phyloP scores from a whole-genome alignment of 2,113 vertebrate genomes.

The Semnornis frantzii region DNA sequence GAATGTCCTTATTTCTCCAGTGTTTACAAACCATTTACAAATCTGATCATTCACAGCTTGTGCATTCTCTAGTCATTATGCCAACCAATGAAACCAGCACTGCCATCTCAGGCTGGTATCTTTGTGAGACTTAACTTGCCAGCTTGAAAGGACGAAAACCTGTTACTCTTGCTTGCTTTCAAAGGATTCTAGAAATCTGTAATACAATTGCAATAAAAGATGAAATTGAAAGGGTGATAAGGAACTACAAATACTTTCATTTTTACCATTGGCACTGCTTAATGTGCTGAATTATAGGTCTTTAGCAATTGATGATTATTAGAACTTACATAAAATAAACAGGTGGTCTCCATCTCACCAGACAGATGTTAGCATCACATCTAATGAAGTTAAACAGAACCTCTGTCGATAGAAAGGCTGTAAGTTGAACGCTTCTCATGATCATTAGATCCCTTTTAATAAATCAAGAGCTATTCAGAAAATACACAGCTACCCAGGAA shows the following conservation, averaged over 20 bases:
- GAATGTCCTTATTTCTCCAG: conserved; percentile 9
- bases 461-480: conserved; percentile 31
- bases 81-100: conserved; percentile 20
- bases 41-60: neutral
- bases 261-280: neutral
- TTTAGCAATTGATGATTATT: neutral
- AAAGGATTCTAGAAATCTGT: neutral
- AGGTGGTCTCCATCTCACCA: conserved; percentile 4
- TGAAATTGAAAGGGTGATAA: neutral
- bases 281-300: neutral
- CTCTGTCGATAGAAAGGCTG: conserved; percentile 11
- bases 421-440: neutral
- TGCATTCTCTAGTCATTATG: neutral
- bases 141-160: neutral
- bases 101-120: neutral
- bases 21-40: neutral
- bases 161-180: neutral
- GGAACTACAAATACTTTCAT: neutral
- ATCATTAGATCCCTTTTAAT: conserved; percentile 25
- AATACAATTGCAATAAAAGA: neutral
- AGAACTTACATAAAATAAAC: neutral
- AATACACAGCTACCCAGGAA: neutral
- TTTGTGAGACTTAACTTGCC: neutral
- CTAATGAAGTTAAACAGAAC: conserved; percentile 41
- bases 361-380: conserved; percentile 14